Percentiles rank a stretch among this genome's conserved stretches.
Evolutionary conservation across 1,140 invertebrate genomes (phyloP).

Genomic region (Melanaphis sacchari): DNA sequence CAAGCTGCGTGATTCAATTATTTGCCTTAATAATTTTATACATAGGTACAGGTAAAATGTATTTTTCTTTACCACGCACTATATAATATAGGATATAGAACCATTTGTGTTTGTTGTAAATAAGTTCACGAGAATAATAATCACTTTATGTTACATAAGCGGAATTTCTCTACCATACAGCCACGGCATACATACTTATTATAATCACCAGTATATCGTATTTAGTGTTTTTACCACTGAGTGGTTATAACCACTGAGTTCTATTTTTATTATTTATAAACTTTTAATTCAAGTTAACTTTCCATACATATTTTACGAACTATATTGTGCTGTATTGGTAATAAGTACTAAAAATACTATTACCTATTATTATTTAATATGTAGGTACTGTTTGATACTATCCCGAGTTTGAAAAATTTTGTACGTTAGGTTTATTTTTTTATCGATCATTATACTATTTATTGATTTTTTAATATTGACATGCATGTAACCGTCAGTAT

Average conservation of each 20-base stretch:
- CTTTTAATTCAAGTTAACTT: neutral
- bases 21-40: neutral
- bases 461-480: too few relatives aligned
- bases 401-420: too few relatives aligned
- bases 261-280: neutral
- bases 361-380: too few relatives aligned
- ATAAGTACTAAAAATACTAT: too few relatives aligned
- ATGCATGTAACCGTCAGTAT: too few relatives aligned
- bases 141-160: neutral
- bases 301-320: neutral
- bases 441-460: too few relatives aligned
- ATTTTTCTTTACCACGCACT: neutral
- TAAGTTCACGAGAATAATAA: neutral
- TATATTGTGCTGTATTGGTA: neutral
- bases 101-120: neutral
- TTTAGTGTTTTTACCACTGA: too few relatives aligned
- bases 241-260: neutral
- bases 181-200: too few relatives aligned
- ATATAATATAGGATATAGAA: neutral
- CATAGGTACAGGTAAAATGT: neutral
- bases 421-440: too few relatives aligned
- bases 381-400: too few relatives aligned
- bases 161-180: neutral
- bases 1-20: neutral
- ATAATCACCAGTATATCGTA: too few relatives aligned